Conservation (phyloP, 2,113 vertebrate genomes). For the Paralichthys olivaceus region DNA sequence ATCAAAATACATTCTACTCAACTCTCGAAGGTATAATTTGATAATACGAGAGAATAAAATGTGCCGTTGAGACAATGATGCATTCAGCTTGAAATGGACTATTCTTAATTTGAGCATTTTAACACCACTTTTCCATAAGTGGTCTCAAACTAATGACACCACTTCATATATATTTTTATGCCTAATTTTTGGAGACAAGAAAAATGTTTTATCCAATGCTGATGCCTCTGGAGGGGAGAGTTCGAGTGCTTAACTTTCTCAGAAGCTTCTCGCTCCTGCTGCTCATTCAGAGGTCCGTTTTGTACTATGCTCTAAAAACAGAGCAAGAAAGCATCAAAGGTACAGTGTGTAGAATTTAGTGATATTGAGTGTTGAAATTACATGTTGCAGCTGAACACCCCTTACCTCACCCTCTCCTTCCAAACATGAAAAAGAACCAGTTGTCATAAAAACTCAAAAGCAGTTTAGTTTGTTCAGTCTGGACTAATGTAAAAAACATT, state of each 20-base stretch:
- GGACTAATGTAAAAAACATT: no score
- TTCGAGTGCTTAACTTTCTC: slow-evolving; percentile 15
- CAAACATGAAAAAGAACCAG: no score
- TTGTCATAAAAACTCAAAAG: no score
- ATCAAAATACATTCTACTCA: no score
- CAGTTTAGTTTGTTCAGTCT: no score
- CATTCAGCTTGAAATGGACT: not conserved
- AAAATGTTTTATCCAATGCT: slow-evolving; percentile 11
- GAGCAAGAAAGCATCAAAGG: slow-evolving; percentile 68
- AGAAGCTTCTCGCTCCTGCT: not conserved
- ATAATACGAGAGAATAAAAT: not conserved
- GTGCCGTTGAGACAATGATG: not conserved
- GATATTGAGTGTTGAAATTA: no score
- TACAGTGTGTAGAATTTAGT: no score
- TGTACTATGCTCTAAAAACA: slow-evolving; percentile 51
- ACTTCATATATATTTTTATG: not conserved
- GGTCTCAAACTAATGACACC: not conserved
- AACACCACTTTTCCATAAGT: not conserved
- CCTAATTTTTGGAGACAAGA: not conserved
- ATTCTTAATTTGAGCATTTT: not conserved
- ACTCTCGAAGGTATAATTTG: not conserved
- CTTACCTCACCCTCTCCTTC: no score
- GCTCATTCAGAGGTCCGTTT: slow-evolving; percentile 26
- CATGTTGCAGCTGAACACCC: no score
- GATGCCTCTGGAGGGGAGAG: not conserved